A percentile compares a stretch with the other conserved stretches of the same genome.
phyloP scores from a whole-genome alignment of 2,888 invertebrate species.

The Cryptocephalus primarius region DNA sequence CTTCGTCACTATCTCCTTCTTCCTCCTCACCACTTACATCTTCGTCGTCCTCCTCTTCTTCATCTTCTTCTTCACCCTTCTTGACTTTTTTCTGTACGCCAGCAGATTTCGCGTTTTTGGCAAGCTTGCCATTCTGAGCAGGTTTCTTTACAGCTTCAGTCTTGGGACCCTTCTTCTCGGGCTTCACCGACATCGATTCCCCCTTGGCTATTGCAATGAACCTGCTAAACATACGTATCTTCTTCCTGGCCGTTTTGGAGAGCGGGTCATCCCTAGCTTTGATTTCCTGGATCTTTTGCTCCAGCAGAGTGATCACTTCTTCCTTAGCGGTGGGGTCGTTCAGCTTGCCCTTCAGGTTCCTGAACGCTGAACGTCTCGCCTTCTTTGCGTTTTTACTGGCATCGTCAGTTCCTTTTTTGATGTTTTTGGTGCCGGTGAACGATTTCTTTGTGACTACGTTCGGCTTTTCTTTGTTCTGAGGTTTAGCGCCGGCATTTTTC shows the following conservation, averaged over 20 bases:
- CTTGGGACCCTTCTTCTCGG: slow-evolving; percentile 1
- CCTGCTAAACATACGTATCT: slow-evolving; percentile 11
- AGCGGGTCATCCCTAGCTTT: neutral
- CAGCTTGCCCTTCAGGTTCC: neutral
- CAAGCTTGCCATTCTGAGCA: slow-evolving; percentile 4
- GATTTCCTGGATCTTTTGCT: slow-evolving; percentile 13
- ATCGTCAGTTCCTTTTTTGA: neutral
- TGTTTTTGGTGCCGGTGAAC: neutral
- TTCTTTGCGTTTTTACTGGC: slow-evolving; percentile 1
- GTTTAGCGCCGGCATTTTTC: slow-evolving; percentile 1
- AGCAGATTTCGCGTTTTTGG: slow-evolving; percentile 6
- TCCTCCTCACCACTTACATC: slow-evolving; percentile 10
- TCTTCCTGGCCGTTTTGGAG: slow-evolving; percentile 18
- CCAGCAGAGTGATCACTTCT: neutral
- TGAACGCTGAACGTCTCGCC: neutral
- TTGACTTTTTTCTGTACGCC: slow-evolving; percentile 6
- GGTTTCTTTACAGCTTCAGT: slow-evolving; percentile 3
- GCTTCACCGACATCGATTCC: slow-evolving; percentile 1
- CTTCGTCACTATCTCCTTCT: slow-evolving; percentile 11
- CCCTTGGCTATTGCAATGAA: slow-evolving; percentile 6
- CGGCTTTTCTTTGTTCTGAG: slow-evolving; percentile 11
- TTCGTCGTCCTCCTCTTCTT: slow-evolving; percentile 8
- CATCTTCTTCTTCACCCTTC: slow-evolving; percentile 6
- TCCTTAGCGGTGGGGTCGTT: neutral
- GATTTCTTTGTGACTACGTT: slow-evolving; percentile 12